Conservation (phyloP, 2,113 vertebrate species). For the Stomatorhinus ivindoensis region DNA sequence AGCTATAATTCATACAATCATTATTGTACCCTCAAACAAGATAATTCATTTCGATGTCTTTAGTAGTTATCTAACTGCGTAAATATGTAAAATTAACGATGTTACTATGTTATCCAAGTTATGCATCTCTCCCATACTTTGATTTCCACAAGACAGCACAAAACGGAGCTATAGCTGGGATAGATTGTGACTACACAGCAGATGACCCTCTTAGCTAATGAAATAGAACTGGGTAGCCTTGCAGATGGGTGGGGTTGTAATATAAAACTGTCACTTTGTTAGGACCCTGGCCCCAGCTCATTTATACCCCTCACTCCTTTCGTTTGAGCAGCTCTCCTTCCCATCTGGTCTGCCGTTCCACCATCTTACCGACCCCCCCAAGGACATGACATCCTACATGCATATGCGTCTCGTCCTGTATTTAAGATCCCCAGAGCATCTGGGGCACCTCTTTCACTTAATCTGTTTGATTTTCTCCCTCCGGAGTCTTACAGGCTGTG, state of each 20-base stretch:
- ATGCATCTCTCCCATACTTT: background rate
- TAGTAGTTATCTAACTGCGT: background rate
- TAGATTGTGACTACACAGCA: background rate
- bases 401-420: slow-evolving; percentile 11
- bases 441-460: background rate
- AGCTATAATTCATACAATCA: background rate
- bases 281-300: background rate
- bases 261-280: slow-evolving; percentile 12
- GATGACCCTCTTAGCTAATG: slow-evolving; percentile 7
- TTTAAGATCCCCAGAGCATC: background rate
- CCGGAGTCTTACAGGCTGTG: background rate
- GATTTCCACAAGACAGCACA: background rate
- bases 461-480: background rate
- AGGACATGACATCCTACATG: slow-evolving; percentile 22
- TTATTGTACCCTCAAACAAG: background rate
- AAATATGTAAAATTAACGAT: background rate
- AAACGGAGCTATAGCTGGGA: background rate
- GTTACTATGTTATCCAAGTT: background rate
- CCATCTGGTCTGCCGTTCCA: slow-evolving; percentile 42
- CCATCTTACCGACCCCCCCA: slow-evolving; percentile 34
- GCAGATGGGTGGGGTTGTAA: background rate
- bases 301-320: background rate
- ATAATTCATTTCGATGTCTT: background rate
- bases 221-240: background rate
- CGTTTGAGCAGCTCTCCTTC: background rate